Base-by-base conservation (phyloP, 2,113 vertebrate genomes). In the Physeter macrocephalus region DNA sequence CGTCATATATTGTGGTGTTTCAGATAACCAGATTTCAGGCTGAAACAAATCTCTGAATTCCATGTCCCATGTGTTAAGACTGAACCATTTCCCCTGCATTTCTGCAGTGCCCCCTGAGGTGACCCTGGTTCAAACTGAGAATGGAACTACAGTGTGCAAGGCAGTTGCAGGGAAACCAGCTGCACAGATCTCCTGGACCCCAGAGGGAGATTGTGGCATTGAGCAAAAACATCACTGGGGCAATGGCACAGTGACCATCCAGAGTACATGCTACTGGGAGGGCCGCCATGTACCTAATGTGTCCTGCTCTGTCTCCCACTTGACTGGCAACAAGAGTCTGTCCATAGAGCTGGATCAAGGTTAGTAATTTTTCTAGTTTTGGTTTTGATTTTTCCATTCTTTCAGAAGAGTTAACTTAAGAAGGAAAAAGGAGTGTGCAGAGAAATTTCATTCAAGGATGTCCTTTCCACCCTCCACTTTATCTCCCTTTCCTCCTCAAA, bases 131-230 rank as follows among this genome's bases (percentile, higher is more conserved):
- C 2, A 0, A 1, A n/a, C 29, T 0, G 1, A 66, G 3, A 95
- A 46, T 0, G 46, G 74, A 62, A 77, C 52, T 6, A 77, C 34
- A 10, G 54, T 91, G 13, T 98, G 98, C 34, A 85, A 89, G 69
- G 98, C 97, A 0, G 74, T 82, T 86, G 90, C 95, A 75, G 98
- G 98, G 85, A 98, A 98, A 81, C 98, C 98, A 21, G 96, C 98
- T 97, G 98, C 98, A 8, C 77, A n/a, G 46, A 96, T 98, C 90
- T 98, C 75, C 83, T 98, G 98, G 98, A 80, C 36, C n/a, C 97
- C 98, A 90, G 67, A 34, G 41, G 94, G 95, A 23, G 66, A n/a
- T 1, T 96, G 97, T 74, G 78, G 10, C 86, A 81, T 67, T 0
- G 7, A 82, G 75, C 39, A 97, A 4, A 62, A 96, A 46, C 12